Base-by-base conservation (phyloP, 2,113 vertebrate genomes). In the Scortum barcoo region DNA sequence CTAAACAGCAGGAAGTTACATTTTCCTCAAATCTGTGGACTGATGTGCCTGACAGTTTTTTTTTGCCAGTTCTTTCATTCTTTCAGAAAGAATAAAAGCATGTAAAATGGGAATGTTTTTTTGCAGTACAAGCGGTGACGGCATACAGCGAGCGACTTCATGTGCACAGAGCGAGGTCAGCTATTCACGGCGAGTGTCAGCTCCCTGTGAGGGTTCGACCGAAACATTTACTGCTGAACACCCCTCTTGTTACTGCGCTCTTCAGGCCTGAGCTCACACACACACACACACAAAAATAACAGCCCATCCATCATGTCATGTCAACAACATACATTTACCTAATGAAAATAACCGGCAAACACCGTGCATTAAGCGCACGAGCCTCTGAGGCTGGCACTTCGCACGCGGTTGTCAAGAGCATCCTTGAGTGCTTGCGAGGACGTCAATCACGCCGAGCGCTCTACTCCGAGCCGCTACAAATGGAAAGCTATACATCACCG, bases 241-340 rank as follows among this genome's bases (percentile, higher is more conserved):
- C 76, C 84, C 81, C 20, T 72, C 73, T 68, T 74, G 75, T 88
- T 73, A 48, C 76, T 1, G 44, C 36, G 30, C 61, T 89, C 74
- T 88, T 92, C 71, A 68, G 72, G 53, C 51, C 5, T 3, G 10
- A 65, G 67, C 78, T 54, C 72, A 63, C 14, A 50, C 30, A 58
- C 42, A 26, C 48, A 57, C 30, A 78, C 86, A n/a, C n/a, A 6
- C 75, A 86, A 80, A 88, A 91, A 90, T 90, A 93, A 84, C 88
- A 62, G 58, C 13, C 75, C 83, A 87, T 92, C 86, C 86, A 81
- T 93, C 90, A 91, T n/a, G 17, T 83, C 80, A 66, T 68, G 88
- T 90, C 91, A 90, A 76, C 91, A 89, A 84, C 87, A 85, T 87
- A 71, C 89, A 93, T 94, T 92, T 91, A 89, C 83, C 67, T 89